Evolutionary conservation across 1,140 invertebrate species (phyloP), one percentile per base, ranked within the genome.

Genomic region (Drosophila baimaii): DNA sequence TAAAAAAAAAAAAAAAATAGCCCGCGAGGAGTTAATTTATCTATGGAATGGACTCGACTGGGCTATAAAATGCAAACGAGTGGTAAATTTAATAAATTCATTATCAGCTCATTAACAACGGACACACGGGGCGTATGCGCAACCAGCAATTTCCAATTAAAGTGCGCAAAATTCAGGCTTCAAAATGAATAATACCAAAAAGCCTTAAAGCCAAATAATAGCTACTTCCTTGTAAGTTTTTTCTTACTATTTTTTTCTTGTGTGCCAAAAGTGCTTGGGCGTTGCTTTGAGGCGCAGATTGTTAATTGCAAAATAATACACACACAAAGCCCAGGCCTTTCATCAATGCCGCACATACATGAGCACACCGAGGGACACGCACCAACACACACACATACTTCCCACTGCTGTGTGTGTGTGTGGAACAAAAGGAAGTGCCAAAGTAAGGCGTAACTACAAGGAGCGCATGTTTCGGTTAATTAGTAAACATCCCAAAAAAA

Each of bases 41-140:
- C 75, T 76, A 76, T 58, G 54, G 52, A 58, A 44, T 59, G 52
- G 37, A 64, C 64, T 54, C 43, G 27, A 64, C 71, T 54, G 49
- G 56, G 43, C 49, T 33, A 55, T 55, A 68, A 77, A 82, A 75
- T 82, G 66, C 79, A 82, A 77, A 54, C 64, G 76, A 51, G 72
- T 77, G 82, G 79, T 84, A 84, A 88, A 88, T 89, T 88, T 88
- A 74, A 88, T 89, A 89, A 84, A 88, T 89, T 88, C 84, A 88
- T 88, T 88, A 88, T 90, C 84, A 88, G 80, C 84, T 88, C 84
- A 88, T 88, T 88, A 88, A 78, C 80, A 69, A 44, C 43, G 51
- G 44, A 47, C 61, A 49, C 61, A 71, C 49, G 57, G 64, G 61
- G 65, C 81, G 81, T 80, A 84, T 80, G 66, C 62, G 77, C 46